Conservation (phyloP, 2,797 vertebrate genomes). For the Pyrocephalus nanus region DNA sequence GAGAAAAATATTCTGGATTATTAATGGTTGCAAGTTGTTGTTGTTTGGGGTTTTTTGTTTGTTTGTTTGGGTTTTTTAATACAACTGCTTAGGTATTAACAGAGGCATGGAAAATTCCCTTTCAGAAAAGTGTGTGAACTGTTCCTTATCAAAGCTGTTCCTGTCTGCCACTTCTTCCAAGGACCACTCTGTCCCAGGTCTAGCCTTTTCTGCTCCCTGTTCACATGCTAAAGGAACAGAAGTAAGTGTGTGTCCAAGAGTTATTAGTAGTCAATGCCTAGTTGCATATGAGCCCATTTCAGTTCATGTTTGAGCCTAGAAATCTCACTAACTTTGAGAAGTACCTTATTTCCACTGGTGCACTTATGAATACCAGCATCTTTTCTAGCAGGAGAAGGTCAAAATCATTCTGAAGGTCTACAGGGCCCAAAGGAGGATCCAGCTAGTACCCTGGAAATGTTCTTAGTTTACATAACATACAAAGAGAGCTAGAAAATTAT, state of each 20-base stretch:
- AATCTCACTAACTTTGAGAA: background rate
- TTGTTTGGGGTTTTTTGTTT: background rate
- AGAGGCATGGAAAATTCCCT: background rate
- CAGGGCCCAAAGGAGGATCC: background rate
- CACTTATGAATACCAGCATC: background rate
- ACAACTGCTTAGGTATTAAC: background rate
- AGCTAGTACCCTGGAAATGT: background rate
- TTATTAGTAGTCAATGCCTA: background rate
- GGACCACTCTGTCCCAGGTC: background rate
- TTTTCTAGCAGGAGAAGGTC: background rate
- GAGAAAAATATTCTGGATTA: background rate
- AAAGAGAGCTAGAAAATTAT: conserved; percentile 31
- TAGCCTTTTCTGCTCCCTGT: background rate
- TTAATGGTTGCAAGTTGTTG: background rate
- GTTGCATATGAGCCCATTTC: background rate
- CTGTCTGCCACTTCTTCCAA: background rate
- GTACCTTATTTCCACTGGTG: background rate
- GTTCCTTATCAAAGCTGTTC: background rate
- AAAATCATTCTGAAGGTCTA: background rate
- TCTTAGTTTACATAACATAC: conserved; percentile 8
- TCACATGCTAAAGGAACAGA: background rate
- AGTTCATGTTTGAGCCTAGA: background rate
- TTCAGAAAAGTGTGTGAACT: background rate
- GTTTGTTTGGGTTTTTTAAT: background rate
- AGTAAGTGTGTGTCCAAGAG: background rate